Base-by-base conservation (phyloP, 2,888 invertebrate species). In the Plutella xylostella region DNA sequence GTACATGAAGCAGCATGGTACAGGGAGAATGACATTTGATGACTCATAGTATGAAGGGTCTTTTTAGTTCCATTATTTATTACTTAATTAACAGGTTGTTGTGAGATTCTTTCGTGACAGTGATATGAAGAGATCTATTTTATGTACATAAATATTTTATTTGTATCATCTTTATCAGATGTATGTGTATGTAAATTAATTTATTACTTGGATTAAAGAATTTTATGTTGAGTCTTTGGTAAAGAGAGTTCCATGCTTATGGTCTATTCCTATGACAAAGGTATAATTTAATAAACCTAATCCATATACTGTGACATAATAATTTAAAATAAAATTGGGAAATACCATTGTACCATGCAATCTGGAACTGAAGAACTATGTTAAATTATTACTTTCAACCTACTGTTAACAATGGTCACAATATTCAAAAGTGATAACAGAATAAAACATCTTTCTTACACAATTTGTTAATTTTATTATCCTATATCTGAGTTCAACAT, bases 1-100 rank as follows among this genome's bases (percentile, higher is more conserved):
- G 47, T 96, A 94, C 68, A 90, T 97, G 80, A 96, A 94, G 72
- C 93, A 92, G 60, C 94, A 95, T 65, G 96, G 95, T 3, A 89
- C 93, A 0, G 92, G 94, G 1, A 87, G 96, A 62, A 93, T 97
- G 86, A 93, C 93, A n/a, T 97, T 97, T 70, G 94, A 93, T 59
- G 93, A 94, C 66, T 92, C 88, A 45, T 88, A 82, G 84, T 61
- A 14, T 45, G 43, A 34, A n/a, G n/a, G n/a, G n/a, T n/a, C n/a
- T n/a, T n/a, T 43, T 45, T 52, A 49, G 55, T 46, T 52, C 53
- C 14, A 14, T 12, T 31, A 19, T 12, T 25, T n/a, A n/a, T 30
- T 31, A 31, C 20, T 42, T 42, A 19, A 20, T 7, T 42, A 31
- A n/a, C n/a, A 42, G 20, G 4, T 37, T 37, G 33, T 15, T 33